Conservation (phyloP, 2,888 invertebrate species). For the Capitulum mitella region DNA sequence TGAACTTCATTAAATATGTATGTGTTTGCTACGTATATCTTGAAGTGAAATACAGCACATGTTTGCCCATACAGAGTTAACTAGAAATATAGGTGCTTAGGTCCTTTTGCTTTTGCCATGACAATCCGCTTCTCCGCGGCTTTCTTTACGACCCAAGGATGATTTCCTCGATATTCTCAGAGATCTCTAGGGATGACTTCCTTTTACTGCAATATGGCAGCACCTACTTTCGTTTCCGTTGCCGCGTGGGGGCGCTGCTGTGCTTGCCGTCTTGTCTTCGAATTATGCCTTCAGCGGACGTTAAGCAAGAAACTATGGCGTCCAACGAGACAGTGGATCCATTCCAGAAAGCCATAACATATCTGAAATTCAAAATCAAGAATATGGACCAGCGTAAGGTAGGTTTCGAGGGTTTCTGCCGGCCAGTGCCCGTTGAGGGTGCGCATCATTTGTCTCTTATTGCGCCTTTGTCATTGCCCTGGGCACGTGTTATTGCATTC, state of each 20-base stretch:
- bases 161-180: too few relatives aligned
- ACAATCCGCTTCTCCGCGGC: too few relatives aligned
- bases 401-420: too few relatives aligned
- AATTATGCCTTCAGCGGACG: background rate
- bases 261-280: background rate
- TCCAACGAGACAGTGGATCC: background rate
- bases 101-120: too few relatives aligned
- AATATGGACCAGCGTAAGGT: conserved; percentile 9
- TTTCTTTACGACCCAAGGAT: too few relatives aligned
- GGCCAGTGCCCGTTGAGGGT: too few relatives aligned
- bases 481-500: background rate
- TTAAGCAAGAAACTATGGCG: background rate
- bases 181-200: too few relatives aligned
- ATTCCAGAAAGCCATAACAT: background rate
- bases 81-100: too few relatives aligned
- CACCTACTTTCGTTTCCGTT: background rate
- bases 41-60: too few relatives aligned
- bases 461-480: background rate
- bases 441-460: background rate
- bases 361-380: conserved; percentile 8
- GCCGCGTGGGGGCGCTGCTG: background rate
- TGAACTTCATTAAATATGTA: too few relatives aligned
- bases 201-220: background rate
- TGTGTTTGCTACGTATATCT: too few relatives aligned
- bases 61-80: too few relatives aligned